Base-by-base conservation (phyloP, 2,113 vertebrate genomes). In the Dipodomys merriami region DNA sequence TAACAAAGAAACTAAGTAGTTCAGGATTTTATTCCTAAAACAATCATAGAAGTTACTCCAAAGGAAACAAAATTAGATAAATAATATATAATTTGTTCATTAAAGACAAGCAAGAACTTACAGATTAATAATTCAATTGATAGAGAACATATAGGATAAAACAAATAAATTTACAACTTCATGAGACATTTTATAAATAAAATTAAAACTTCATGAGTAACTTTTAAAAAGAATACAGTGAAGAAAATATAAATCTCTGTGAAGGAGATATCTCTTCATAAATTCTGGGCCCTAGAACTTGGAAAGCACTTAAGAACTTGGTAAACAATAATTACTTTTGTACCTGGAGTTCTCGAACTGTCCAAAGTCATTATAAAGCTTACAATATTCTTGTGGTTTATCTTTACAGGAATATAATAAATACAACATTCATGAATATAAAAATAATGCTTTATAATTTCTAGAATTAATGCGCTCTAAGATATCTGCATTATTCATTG, bases 361-460 rank as follows among this genome's bases (percentile, higher is more conserved):
- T 49, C 46, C 11, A 35, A 35, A 35, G 35, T 35, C 35, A 9
- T 65, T 57, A 68, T 12, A n/a, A 81, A 71, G 6, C 39, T 86
- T 77, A 49, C 68, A 60, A 16, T 20, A 94, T 2, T 62, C 22
- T 9, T 77, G 49, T 82, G 20, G 16, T 60, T 77, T 20, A 73
- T 62, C 77, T 78, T 83, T 67, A 78, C 7, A 16, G n/a, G 20
- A 77, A 86, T 78, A 73, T 25, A 74, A 72, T 29, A 77, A 81
- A 46, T 53, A 53, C 6, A 49, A 23, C 64, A 53, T 30, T 8
- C 46, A 39, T 60, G 62, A 69, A 46, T 23, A 80, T 29, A 86
- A 85, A 88, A 71, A 33, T 13, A 86, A 60, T 60, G 9, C 64
- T 85, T 74, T 95, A n/a, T 33, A 30, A 88, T 44, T 76, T 69